Conservation (phyloP, 1,140 invertebrate species). For the Brachionus angularis region DNA sequence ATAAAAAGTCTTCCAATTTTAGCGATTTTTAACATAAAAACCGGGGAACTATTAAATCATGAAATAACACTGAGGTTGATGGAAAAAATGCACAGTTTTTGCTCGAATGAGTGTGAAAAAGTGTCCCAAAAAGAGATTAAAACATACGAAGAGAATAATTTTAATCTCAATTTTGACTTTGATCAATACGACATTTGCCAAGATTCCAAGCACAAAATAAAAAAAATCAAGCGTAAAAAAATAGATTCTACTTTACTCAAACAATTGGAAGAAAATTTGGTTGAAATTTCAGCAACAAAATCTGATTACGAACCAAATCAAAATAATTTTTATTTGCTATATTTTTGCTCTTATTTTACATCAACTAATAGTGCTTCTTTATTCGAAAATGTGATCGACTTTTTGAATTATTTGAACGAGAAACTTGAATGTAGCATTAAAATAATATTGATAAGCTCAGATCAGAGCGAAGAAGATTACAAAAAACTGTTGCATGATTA, state of each 20-base stretch:
- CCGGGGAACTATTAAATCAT: neutral
- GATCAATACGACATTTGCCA: too few relatives aligned
- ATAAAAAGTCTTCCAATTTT: neutral
- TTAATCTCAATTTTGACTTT: too few relatives aligned
- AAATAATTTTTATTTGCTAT: constrained; percentile 15
- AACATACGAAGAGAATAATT: too few relatives aligned
- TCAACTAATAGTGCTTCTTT: neutral
- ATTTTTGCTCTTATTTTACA: constrained; percentile 21
- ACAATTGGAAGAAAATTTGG: constrained; percentile 3
- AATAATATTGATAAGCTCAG: constrained; percentile 10
- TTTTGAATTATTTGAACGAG: neutral
- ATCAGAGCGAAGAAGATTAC: neutral
- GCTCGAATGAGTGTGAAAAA: too few relatives aligned
- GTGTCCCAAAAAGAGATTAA: too few relatives aligned
- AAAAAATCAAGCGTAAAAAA: too few relatives aligned
- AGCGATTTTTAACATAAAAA: neutral
- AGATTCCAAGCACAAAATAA: too few relatives aligned
- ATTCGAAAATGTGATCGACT: neutral
- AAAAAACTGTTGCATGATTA: neutral
- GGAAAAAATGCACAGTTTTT: too few relatives aligned
- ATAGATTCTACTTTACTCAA: too few relatives aligned
- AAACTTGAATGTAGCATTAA: neutral
- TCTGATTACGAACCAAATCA: neutral
- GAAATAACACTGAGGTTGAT: neutral
- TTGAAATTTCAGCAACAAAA: neutral